Percentiles rank a stretch among this genome's conserved stretches.
Evolutionary conservation across 2,888 invertebrate genomes (phyloP).

Genomic region (Parapristionchus giblindavisi): DNA sequence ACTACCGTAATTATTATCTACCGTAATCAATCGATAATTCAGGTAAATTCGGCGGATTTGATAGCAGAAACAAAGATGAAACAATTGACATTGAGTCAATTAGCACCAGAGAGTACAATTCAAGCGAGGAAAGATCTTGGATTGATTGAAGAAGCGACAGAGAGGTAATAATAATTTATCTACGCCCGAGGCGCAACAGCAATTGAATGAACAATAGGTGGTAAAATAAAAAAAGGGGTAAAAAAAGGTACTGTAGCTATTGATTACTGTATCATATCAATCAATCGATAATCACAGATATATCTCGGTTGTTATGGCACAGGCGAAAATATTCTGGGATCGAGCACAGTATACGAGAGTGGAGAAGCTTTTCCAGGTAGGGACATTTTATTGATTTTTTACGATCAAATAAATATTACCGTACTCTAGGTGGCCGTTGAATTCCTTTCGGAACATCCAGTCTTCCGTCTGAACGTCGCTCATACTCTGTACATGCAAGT

Average conservation of each 20-base stretch:
- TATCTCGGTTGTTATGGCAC: conserved; percentile 97
- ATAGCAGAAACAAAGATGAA: not conserved
- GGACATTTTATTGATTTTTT: not conserved
- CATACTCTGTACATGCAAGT: conserved; percentile 97
- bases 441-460: conserved; percentile 95
- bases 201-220: too few species aligned
- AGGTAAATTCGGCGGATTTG: not conserved
- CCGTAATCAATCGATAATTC: not conserved
- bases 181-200: too few species aligned
- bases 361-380: conserved; percentile 57
- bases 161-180: conserved; percentile 73
- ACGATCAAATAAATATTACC: too few species aligned
- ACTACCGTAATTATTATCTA: not conserved
- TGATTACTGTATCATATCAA: too few species aligned
- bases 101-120: conserved; percentile 21
- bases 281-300: too few species aligned
- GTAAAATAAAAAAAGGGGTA: too few species aligned
- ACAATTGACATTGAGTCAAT: not conserved
- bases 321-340: conserved; percentile 97
- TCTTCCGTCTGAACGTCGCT: conserved; percentile 96
- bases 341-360: conserved; percentile 93
- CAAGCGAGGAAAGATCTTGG: conserved; percentile 79
- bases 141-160: conserved; percentile 88
- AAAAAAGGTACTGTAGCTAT: too few species aligned
- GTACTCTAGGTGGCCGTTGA: conserved; percentile 73